Evolutionary conservation across 2,113 vertebrate genomes (phyloP), one percentile per base, ranked within the genome.

Genomic region (Pelvicachromis taeniatus): DNA sequence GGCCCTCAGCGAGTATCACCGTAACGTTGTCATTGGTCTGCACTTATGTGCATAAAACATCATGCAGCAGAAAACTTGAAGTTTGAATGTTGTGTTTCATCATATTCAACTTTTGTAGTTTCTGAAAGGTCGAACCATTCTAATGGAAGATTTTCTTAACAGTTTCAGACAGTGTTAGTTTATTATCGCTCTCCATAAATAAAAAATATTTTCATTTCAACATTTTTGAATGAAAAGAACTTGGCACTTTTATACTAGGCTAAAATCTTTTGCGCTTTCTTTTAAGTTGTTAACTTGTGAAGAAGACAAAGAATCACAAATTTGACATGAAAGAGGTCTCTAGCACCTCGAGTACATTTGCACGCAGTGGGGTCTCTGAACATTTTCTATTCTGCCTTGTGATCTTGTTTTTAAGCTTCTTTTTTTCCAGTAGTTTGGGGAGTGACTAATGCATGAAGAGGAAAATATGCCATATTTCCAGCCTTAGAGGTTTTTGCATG

Each of bases 251-350:
- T 75, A 52, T 31, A 52, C 45, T 8, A 31, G 16, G 42, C 23
- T 17, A 29, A 50, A 75, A 1, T 6, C 9, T n/a, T 50, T 52
- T 33, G 42, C 26, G 4, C 26, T 52, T 52, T 33, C 70, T 52
- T 52, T 50, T 54, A 19, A 26, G 33, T 26, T 7, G 10, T 19
- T 45, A 19, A 31, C 35, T 7, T 29, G 48, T 3, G 23, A 21
- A 31, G 75, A 16, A 17, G 54, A 77, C 13, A 9, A 73, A 12
- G 55, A 79, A 42, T 63, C 3, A 3, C n/a, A 68, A n/a, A 82
- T 75, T 50, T 55, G 19, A 56, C 58, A 83, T 80, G 56, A 87
- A 85, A 78, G 58, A 63, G 26, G 81, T 16, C 29, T 83, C 12
- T 16, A 38, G 70, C 19, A 50, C 12, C 29, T 65, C 23, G 55